Evolutionary conservation across 2,797 vertebrate genomes (phyloP).

Genomic region (Hypotaenidia philippensis): DNA sequence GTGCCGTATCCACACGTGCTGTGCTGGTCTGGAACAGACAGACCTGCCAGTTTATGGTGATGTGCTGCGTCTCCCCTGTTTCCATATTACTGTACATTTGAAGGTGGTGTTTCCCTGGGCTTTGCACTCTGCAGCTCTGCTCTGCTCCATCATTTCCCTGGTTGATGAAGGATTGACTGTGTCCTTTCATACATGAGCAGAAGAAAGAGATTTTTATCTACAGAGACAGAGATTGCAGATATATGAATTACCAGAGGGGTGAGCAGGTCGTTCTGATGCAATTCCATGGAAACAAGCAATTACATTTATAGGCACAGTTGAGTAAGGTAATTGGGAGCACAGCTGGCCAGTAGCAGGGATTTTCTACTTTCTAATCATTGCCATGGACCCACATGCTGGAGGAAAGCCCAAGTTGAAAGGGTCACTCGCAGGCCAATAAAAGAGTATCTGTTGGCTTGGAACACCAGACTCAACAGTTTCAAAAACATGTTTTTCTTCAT

Average conservation of each 20-base stretch:
- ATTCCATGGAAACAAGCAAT: conserved; percentile 31
- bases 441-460: conserved; percentile 35
- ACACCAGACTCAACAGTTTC: conserved; percentile 6
- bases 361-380: conserved; percentile 52
- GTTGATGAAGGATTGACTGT: not conserved
- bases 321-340: conserved; percentile 54
- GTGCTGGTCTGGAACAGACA: not conserved
- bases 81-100: not conserved
- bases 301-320: conserved; percentile 15
- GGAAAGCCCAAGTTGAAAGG: conserved; percentile 14
- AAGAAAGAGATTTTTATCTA: conserved; percentile 29
- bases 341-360: conserved; percentile 46
- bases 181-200: not conserved
- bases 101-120: not conserved
- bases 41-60: not conserved
- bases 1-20: rapidly evolving
- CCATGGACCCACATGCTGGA: conserved; percentile 21
- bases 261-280: conserved; percentile 51
- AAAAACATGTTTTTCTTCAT: conserved; percentile 59
- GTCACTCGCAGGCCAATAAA: conserved; percentile 17
- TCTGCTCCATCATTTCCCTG: not conserved
- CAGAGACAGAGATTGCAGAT: not conserved
- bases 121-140: not conserved
- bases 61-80: not conserved
- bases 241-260: not conserved